A percentile compares a stretch with the other conserved stretches of the same genome.
Evolutionary conservation across 2,113 vertebrate species (phyloP).

Genomic region (Romanogobio albipinnatus): DNA sequence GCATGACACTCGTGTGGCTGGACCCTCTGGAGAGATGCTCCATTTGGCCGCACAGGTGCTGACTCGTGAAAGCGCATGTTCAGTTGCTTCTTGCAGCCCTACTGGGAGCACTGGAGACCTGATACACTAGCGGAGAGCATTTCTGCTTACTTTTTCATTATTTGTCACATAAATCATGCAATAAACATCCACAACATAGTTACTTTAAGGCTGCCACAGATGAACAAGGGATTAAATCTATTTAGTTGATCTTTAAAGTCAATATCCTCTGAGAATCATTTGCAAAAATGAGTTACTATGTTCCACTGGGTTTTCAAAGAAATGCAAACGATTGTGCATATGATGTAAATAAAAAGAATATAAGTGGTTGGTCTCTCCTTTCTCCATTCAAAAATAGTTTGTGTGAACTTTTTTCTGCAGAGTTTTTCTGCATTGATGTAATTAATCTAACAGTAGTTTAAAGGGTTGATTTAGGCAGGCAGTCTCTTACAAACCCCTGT

Average conservation of each 20-base stretch:
- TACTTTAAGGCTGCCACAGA: background rate
- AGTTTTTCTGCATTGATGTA: no score
- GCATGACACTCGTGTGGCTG: background rate
- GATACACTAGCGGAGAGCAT: background rate
- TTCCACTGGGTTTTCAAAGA: background rate
- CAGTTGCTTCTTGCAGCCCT: background rate
- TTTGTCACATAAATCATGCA: slow-evolving; percentile 26
- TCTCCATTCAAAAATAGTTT: no score
- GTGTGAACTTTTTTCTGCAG: no score
- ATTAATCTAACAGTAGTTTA: no score
- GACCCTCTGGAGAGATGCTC: slow-evolving; percentile 14
- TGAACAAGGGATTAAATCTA: background rate
- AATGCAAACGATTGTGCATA: no score
- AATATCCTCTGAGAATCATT: background rate
- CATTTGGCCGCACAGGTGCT: slow-evolving; percentile 3
- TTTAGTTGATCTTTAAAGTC: slow-evolving; percentile 4
- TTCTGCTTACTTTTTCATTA: background rate
- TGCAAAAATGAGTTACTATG: background rate
- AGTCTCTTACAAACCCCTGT: no score
- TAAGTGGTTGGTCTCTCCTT: no score
- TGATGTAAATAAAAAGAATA: no score
- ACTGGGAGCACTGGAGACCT: background rate
- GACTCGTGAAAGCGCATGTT: background rate
- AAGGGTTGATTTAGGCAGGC: no score
- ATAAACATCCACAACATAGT: background rate